These are phyloP conservation scores for Scaptomyza flava DNA, from an alignment of 2,888 invertebrate species.

Conservation along the genomic window DNA sequence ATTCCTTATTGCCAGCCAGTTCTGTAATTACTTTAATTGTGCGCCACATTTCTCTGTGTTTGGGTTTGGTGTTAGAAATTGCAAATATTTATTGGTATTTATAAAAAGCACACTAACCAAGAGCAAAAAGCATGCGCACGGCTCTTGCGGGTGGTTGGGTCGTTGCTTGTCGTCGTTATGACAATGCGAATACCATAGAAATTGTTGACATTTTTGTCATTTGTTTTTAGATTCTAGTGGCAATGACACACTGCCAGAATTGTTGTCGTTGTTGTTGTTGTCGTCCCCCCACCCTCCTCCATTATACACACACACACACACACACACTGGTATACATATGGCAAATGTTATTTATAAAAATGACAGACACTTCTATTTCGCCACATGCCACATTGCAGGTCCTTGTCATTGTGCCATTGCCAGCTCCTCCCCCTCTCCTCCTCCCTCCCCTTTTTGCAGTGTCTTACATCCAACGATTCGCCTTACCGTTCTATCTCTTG, in stretches of 20 bases:
- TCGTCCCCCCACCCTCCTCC: too few relatives aligned
- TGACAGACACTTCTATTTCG: constrained; percentile 79
- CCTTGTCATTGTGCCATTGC: constrained; percentile 35
- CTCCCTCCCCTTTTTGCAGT: too few relatives aligned
- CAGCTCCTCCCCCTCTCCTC: not conserved
- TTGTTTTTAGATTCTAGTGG: constrained; percentile 75
- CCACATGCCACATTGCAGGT: constrained; percentile 63
- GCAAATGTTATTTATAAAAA: constrained; percentile 77
- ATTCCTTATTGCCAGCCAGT: constrained; percentile 58
- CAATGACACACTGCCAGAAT: constrained; percentile 70
- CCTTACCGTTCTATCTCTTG: not conserved
- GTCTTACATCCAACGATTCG: not conserved
- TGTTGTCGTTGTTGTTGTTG: constrained; percentile 26
- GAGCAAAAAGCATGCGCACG: constrained; percentile 38
- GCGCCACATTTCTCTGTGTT: constrained; percentile 32
- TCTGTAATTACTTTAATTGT: constrained; percentile 73
- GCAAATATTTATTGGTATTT: constrained; percentile 66
- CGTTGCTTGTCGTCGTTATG: constrained; percentile 56
- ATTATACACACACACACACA: constrained; percentile 14
- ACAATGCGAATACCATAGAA: constrained; percentile 60
- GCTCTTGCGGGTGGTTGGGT: constrained; percentile 16
- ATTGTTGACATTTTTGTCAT: constrained; percentile 77
- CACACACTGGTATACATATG: constrained; percentile 12
- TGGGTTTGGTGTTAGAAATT: constrained; percentile 51
- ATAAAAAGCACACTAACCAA: constrained; percentile 32